Evolutionary conservation across 2,888 invertebrate species (phyloP).

Genomic region (Syrphus vitripennis): DNA sequence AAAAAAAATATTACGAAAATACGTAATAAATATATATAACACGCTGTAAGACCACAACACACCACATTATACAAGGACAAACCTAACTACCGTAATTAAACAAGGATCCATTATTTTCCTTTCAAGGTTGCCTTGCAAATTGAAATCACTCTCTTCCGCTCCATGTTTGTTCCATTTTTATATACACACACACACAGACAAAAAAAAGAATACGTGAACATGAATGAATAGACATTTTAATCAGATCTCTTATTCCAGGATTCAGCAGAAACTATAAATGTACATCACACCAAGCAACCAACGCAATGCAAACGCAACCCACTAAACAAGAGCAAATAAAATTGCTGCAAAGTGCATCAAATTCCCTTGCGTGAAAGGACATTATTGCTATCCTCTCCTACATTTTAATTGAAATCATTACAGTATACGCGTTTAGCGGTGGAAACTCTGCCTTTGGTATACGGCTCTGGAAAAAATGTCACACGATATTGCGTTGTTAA

Average conservation of each 20-base stretch:
- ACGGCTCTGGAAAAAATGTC: slow-evolving; percentile 4
- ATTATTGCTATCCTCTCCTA: slow-evolving; percentile 6
- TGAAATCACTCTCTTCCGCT: background rate
- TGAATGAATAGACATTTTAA: slow-evolving; percentile 43
- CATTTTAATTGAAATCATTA: slow-evolving; percentile 38
- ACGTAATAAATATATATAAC: too few relatives aligned
- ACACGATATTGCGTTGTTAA: background rate
- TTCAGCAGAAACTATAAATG: too few relatives aligned
- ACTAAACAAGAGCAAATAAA: background rate
- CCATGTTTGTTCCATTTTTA: background rate
- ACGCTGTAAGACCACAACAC: background rate
- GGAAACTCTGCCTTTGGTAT: background rate
- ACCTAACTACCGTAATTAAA: slow-evolving; percentile 18
- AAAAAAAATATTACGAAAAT: background rate
- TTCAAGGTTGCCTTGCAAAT: background rate
- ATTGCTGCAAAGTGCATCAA: slow-evolving; percentile 11
- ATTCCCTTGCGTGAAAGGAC: slow-evolving; percentile 20
- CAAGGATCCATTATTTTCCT: background rate
- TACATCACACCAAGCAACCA: background rate
- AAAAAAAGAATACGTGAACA: slow-evolving; percentile 27
- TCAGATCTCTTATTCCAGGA: slow-evolving; percentile 13
- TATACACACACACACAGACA: background rate
- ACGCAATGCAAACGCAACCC: background rate
- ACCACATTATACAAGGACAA: background rate
- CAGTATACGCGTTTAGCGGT: background rate